Conservation (phyloP, 2,888 invertebrate genomes). For the Cyaniris semiargus region DNA sequence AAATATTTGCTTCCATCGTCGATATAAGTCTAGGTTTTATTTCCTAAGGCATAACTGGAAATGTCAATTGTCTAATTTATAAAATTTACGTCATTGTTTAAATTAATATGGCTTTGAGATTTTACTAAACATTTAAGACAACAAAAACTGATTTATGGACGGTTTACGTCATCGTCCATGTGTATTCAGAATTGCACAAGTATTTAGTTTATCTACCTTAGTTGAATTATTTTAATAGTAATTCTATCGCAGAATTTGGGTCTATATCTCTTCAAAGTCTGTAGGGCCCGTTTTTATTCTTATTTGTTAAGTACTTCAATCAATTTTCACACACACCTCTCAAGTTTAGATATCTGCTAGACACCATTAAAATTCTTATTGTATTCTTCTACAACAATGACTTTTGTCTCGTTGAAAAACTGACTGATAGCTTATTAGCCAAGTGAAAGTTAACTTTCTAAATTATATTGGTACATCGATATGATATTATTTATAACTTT, state of each 20-base stretch:
- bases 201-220: background rate
- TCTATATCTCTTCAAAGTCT: too few species aligned
- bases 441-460: conserved; percentile 20
- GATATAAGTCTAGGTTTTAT: background rate
- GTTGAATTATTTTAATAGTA: background rate
- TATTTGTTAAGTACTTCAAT: background rate
- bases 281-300: background rate
- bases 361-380: conserved; percentile 13
- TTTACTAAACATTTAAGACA: background rate
- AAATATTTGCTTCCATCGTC: background rate
- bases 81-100: background rate
- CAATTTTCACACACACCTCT: background rate
- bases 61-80: background rate
- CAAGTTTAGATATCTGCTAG: background rate
- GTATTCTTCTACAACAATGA: conserved; percentile 1
- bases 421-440: conserved; percentile 12
- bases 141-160: background rate
- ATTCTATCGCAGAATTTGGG: too few species aligned
- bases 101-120: background rate
- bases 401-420: conserved; percentile 2
- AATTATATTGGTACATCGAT: background rate
- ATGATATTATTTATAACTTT: background rate
- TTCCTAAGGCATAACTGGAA: background rate
- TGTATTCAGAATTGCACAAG: background rate
- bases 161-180: background rate